Percentiles rank a stretch among this genome's conserved stretches.
Conservation (phyloP, 2,888 invertebrate genomes). For the Drosophila phalerata region DNA sequence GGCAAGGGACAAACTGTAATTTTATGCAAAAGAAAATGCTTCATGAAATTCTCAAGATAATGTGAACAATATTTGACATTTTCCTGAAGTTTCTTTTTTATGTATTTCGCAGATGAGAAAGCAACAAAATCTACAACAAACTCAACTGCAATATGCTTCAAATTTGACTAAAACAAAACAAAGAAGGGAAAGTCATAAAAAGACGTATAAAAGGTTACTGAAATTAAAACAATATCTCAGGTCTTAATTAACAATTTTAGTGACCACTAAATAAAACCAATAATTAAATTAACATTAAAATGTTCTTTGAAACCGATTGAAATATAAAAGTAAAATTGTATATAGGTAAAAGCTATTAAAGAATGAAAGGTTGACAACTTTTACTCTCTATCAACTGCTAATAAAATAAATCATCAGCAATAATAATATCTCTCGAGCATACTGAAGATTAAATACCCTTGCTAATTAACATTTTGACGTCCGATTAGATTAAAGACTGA, state of each 20-base stretch:
- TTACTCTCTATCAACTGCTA: conserved; percentile 37
- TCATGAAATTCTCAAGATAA: conserved; percentile 63
- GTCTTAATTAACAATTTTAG: conserved; percentile 10
- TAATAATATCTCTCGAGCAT: neutral
- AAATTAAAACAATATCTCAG: neutral
- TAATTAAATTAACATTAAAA: conserved; percentile 25
- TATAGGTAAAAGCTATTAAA: conserved; percentile 2
- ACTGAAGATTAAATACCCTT: neutral
- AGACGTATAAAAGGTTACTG: neutral
- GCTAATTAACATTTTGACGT: too few relatives aligned
- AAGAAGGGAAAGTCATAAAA: conserved; percentile 6
- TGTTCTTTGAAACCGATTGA: conserved; percentile 18
- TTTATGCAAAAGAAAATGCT: conserved; percentile 75
- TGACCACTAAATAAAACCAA: conserved; percentile 18
- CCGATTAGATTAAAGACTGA: too few relatives aligned
- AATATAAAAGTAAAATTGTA: conserved; percentile 18
- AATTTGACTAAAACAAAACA: conserved; percentile 25
- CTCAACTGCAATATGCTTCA: conserved; percentile 12
- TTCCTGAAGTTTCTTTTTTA: conserved; percentile 38
- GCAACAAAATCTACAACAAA: conserved; percentile 23
- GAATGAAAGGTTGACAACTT: conserved; percentile 21
- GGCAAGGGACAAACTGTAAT: conserved; percentile 69
- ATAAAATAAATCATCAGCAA: conserved; percentile 32
- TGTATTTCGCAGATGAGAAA: conserved; percentile 43
- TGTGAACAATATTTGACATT: conserved; percentile 58